Percentiles rank a stretch among this genome's conserved stretches.
Conservation (phyloP, 2,888 invertebrate genomes). For the Volucella zonaria region DNA sequence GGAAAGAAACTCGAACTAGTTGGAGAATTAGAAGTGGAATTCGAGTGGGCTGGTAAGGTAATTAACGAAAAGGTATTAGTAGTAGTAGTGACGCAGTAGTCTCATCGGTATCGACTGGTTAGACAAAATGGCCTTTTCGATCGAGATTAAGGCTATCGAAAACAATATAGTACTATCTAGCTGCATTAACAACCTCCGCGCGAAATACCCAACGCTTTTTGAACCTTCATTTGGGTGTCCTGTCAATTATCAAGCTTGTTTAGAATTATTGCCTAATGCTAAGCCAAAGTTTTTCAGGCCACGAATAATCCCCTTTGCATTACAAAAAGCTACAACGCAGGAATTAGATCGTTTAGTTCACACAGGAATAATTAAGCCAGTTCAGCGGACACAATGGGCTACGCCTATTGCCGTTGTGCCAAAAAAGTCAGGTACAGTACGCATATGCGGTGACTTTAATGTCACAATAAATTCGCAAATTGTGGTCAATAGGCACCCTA, state of each 20-base stretch:
- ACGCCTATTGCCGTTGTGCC: slow-evolving; percentile 35
- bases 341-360: slow-evolving; percentile 15
- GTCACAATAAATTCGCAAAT: slow-evolving; percentile 27
- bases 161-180: background rate
- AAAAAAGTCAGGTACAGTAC: too few relatives aligned
- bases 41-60: too few relatives aligned
- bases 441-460: too few relatives aligned
- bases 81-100: slow-evolving; percentile 21
- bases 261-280: too few relatives aligned
- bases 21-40: slow-evolving; percentile 17
- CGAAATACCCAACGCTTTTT: slow-evolving; percentile 19
- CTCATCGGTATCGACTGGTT: slow-evolving; percentile 29
- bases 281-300: slow-evolving; percentile 19
- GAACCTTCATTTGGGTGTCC: slow-evolving; percentile 32
- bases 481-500: slow-evolving; percentile 27
- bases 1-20: background rate
- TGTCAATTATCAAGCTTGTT: too few relatives aligned
- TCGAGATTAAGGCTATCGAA: slow-evolving; percentile 17
- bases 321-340: slow-evolving; percentile 22
- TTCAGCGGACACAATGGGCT: slow-evolving; percentile 40
- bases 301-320: slow-evolving; percentile 30
- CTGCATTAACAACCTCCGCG: slow-evolving; percentile 16
- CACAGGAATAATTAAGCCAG: slow-evolving; percentile 23
- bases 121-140: slow-evolving; percentile 19
- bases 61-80: slow-evolving; percentile 23